These are phyloP conservation scores for Platyscapa corneri DNA, from an alignment of 1,140 invertebrate species.

Conservation along the genomic window DNA sequence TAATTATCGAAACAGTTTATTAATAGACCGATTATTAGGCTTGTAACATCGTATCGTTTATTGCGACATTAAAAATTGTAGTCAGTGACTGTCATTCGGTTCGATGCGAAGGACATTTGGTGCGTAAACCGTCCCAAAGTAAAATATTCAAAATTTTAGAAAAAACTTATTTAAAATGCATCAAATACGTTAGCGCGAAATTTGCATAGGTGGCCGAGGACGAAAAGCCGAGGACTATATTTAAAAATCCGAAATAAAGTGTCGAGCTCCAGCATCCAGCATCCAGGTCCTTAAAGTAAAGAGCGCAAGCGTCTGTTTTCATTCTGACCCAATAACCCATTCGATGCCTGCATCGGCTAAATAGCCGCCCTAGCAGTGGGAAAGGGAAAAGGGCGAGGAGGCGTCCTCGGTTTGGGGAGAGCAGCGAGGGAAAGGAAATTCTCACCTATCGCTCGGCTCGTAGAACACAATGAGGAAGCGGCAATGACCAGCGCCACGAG, in stretches of 20 bases:
- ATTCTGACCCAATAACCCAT: background rate
- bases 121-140: background rate
- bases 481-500: conserved; percentile 12
- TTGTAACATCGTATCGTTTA: too few relatives aligned
- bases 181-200: too few relatives aligned
- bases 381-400: too few relatives aligned
- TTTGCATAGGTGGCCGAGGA: too few relatives aligned
- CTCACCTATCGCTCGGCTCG: background rate
- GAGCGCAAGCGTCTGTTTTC: background rate
- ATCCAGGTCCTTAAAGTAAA: conserved; percentile 3
- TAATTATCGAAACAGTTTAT: too few relatives aligned
- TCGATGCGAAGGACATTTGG: background rate
- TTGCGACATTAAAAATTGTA: too few relatives aligned
- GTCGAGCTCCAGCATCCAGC: too few relatives aligned
- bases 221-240: background rate
- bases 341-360: background rate
- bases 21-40: too few relatives aligned
- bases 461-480: background rate
- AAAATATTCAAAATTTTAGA: background rate
- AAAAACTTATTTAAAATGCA: background rate
- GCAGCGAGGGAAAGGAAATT: background rate
- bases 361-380: background rate
- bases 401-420: too few relatives aligned
- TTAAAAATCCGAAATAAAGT: too few relatives aligned
- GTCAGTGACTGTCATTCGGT: background rate